These are phyloP conservation scores for Coturnix japonica DNA, from an alignment of 2,113 vertebrate species.

Conservation along the genomic window DNA sequence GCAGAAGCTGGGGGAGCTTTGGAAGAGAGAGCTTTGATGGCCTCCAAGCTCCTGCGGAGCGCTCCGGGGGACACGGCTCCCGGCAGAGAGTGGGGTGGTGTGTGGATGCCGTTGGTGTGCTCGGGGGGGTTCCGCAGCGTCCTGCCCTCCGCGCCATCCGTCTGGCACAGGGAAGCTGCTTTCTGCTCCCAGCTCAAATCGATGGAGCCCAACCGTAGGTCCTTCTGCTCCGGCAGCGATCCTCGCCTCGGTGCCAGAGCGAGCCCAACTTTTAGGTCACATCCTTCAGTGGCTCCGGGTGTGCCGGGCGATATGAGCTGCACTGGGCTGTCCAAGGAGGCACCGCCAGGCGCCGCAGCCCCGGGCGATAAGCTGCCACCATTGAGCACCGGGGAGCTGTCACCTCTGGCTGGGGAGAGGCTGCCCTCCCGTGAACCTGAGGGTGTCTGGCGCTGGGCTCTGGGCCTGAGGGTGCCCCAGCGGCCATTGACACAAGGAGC, in stretches of 20 bases:
- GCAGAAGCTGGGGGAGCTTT: conserved; percentile 69
- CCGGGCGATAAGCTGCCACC: conserved; percentile 87
- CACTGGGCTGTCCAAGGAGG: conserved; percentile 84
- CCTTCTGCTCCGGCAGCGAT: conserved; percentile 79
- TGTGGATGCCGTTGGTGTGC: conserved; percentile 90
- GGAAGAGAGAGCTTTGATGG: conserved; percentile 86
- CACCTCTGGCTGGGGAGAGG: conserved; percentile 87
- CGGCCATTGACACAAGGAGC: conserved; percentile 96
- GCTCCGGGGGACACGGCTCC: conserved; percentile 91
- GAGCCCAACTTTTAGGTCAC: conserved; percentile 69
- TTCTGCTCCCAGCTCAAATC: conserved; percentile 90
- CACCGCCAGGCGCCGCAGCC: conserved; percentile 36
- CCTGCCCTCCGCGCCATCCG: conserved; percentile 67
- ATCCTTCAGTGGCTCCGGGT: conserved; percentile 74
- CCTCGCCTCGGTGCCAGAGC: conserved; percentile 64
- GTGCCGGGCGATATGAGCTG: conserved; percentile 86
- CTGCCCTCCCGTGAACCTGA: conserved; percentile 88
- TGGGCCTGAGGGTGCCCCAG: conserved; percentile 93
- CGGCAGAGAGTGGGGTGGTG: conserved; percentile 83
- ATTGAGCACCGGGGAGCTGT: conserved; percentile 88
- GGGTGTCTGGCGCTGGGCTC: conserved; percentile 80
- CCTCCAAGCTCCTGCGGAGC: conserved; percentile 90
- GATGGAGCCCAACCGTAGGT: conserved; percentile 75
- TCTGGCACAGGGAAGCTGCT: conserved; percentile 49
- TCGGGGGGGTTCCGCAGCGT: conserved; percentile 80